Conservation (phyloP, 1,140 invertebrate species). For the Cyrtorhinus lividipennis region DNA sequence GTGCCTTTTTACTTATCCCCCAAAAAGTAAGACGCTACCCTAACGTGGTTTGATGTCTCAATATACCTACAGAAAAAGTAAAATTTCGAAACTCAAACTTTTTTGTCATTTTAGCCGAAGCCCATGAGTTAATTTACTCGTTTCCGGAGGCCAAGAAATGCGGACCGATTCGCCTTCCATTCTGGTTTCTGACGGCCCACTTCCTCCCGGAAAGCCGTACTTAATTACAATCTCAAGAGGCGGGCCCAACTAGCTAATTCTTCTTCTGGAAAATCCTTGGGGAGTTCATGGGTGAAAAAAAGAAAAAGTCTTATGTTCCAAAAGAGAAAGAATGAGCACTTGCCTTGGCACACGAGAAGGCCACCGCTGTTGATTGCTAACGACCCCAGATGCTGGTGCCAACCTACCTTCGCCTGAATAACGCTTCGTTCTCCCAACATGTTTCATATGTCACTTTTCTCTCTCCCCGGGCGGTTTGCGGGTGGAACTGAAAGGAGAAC, state of each 20-base stretch:
- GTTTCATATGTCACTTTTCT: constrained; percentile 10
- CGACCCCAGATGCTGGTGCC: constrained; percentile 10
- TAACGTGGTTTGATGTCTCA: no score
- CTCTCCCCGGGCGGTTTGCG: no score
- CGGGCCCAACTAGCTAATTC: not conserved
- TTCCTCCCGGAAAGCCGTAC: not conserved
- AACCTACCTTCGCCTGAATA: constrained; percentile 7
- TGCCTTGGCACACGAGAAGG: not conserved
- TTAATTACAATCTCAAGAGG: not conserved
- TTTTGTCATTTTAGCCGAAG: no score
- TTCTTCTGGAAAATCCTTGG: not conserved
- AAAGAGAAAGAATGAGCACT: not conserved
- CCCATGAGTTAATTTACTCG: no score
- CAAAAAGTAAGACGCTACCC: no score
- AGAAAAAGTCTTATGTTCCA: not conserved
- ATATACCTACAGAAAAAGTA: no score
- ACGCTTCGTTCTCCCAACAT: constrained; percentile 6
- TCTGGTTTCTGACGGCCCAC: not conserved
- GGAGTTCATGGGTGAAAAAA: no score
- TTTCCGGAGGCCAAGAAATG: no score
- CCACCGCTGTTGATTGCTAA: not conserved
- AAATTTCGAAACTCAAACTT: no score
- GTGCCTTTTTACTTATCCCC: no score
- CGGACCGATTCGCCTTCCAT: no score
- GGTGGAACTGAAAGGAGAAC: no score